phyloP scores from a whole-genome alignment of 2,797 vertebrate species.

The Trachops cirrhosus region DNA sequence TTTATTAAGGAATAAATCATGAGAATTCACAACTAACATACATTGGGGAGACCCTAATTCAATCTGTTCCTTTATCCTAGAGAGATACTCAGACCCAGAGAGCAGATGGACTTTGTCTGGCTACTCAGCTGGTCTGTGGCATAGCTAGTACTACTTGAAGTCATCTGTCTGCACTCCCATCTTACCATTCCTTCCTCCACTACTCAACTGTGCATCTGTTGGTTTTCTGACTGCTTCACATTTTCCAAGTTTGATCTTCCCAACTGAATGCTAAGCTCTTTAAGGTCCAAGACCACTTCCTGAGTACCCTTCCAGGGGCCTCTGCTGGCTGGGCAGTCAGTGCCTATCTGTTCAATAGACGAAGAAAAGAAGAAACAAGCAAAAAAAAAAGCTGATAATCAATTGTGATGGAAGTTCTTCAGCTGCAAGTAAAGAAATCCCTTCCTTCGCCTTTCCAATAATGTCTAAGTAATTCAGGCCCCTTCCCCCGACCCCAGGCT shows the following conservation, averaged over 20 bases:
- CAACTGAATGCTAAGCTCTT: not conserved
- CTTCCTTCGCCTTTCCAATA: not conserved
- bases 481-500: not conserved
- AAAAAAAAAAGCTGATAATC: not conserved
- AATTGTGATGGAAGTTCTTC: not conserved
- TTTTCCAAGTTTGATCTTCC: not conserved
- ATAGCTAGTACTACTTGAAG: not conserved
- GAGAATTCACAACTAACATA: not conserved
- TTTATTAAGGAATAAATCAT: not conserved
- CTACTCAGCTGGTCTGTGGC: accelerated
- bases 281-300: not conserved
- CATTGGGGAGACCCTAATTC: not conserved
- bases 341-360: not conserved
- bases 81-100: not conserved
- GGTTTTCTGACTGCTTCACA: not conserved
- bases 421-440: not conserved
- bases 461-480: no score
- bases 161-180: not conserved
- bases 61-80: not conserved
- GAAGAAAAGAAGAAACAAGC: not conserved
- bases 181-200: not conserved
- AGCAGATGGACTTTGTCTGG: not conserved
- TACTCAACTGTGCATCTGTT: not conserved
- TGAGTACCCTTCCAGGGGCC: not conserved
- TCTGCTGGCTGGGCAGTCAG: not conserved